Evolutionary conservation across 2,888 invertebrate genomes (phyloP), one percentile per base, ranked within the genome.

Genomic region (Drosophila flavopinicola): DNA sequence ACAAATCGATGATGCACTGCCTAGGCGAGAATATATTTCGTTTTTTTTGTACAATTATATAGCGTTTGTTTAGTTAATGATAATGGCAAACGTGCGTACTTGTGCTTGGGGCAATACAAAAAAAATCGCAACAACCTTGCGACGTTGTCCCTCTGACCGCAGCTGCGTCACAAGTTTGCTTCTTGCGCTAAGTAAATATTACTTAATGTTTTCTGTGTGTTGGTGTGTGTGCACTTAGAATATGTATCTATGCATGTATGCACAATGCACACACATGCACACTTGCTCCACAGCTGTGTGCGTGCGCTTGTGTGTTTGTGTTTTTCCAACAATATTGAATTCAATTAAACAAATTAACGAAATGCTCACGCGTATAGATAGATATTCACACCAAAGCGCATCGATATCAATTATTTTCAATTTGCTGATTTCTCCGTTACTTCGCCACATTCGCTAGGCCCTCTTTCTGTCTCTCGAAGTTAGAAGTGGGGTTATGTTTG

Each of bases 401-500:
- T 68, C 76, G 56, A 57, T 76, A 75, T 79, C 69, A 84, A 86
- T 86, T 80, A 80, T 86, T 76, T 67, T 68, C 69, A 86, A 86
- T 80, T 80, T 75, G 76, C 61, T 65, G 60, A 75, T 71, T 71
- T 74, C 57, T 49, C 64, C 57, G 58, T 66, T 61, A 56, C 32
- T 57, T 17, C 25, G 39, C 23, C 54, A 49, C 27, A 49, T 30
- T 49, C 25, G 33, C 10, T 38, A 42, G 47, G 48, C 48, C 54
- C 44, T 44, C 35, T 30, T 4, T 20, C 4, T 20, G n/a, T n/a
- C 7, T 27, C 27, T 27, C n/a, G 17, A 15, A 20, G 11, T n/a
- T 35, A 45, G 67, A 86, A 86, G 80, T 80, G 61, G 85, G 80
- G 80, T 80, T 80, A 80, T 84, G 80, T 80, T 80, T 79, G 80